Evolutionary conservation across 1,140 invertebrate species (phyloP).

Genomic region (Oryctes rhinoceros): DNA sequence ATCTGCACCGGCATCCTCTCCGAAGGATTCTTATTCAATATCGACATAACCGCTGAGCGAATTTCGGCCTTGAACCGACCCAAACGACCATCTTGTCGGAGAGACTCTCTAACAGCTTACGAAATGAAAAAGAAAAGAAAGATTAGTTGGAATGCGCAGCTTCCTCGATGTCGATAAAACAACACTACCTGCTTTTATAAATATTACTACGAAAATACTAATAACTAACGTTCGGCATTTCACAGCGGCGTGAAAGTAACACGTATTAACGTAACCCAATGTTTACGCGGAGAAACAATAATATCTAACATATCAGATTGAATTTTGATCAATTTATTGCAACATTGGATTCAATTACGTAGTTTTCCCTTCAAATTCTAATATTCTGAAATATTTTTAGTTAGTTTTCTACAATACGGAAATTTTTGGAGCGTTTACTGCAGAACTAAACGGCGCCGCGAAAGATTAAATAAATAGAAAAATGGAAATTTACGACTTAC

Average conservation of each 20-base stretch:
- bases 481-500: slow-evolving; percentile 40
- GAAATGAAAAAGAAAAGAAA: slow-evolving; percentile 36
- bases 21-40: slow-evolving; percentile 53
- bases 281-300: too few relatives aligned
- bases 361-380: too few relatives aligned
- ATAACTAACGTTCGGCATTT: background rate
- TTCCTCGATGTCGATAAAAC: background rate
- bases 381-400: too few relatives aligned
- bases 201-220: background rate
- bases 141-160: background rate
- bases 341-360: too few relatives aligned
- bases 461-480: background rate
- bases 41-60: slow-evolving; percentile 56
- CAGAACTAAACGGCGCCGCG: background rate
- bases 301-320: too few relatives aligned
- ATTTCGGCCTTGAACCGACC: slow-evolving; percentile 57
- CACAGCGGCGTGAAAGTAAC: too few relatives aligned
- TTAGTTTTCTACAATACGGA: too few relatives aligned
- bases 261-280: too few relatives aligned
- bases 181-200: too few relatives aligned
- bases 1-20: slow-evolving; percentile 56
- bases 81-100: slow-evolving; percentile 56
- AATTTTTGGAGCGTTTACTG: too few relatives aligned
- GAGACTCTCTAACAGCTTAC: slow-evolving; percentile 56
- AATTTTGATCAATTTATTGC: too few relatives aligned